Evolutionary conservation across 2,113 vertebrate species (phyloP).

Genomic region (Dendrocopos noguchii): DNA sequence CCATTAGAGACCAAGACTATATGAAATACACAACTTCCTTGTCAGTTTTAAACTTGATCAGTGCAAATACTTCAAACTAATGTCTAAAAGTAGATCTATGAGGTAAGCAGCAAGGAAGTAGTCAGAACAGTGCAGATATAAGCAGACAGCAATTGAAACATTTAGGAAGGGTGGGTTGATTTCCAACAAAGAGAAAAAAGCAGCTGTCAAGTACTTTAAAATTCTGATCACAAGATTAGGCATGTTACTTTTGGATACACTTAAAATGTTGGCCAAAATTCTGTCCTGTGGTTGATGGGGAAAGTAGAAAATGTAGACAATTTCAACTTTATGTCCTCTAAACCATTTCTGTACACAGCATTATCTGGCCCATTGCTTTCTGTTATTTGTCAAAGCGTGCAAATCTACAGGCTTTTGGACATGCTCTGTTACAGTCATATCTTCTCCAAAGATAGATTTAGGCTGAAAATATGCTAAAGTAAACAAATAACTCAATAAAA

Average conservation of each 20-base stretch:
- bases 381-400: neutral
- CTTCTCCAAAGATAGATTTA: neutral
- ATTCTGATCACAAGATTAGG: neutral
- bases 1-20: neutral
- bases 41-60: neutral
- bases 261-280: neutral
- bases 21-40: neutral
- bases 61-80: neutral
- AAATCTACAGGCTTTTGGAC: neutral
- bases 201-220: neutral
- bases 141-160: neutral
- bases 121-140: neutral
- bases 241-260: neutral
- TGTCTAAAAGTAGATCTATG: neutral
- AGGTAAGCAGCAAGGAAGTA: neutral
- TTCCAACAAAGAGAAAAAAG: neutral
- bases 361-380: neutral
- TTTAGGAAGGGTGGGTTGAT: neutral
- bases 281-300: neutral
- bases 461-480: neutral
- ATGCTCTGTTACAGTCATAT: rapidly evolving
- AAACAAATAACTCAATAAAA: neutral
- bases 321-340: neutral
- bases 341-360: neutral
- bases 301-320: neutral